A percentile compares a stretch with the other conserved stretches of the same genome.
Conservation (phyloP, 2,888 invertebrate genomes). For the Pegoplata infirma region DNA sequence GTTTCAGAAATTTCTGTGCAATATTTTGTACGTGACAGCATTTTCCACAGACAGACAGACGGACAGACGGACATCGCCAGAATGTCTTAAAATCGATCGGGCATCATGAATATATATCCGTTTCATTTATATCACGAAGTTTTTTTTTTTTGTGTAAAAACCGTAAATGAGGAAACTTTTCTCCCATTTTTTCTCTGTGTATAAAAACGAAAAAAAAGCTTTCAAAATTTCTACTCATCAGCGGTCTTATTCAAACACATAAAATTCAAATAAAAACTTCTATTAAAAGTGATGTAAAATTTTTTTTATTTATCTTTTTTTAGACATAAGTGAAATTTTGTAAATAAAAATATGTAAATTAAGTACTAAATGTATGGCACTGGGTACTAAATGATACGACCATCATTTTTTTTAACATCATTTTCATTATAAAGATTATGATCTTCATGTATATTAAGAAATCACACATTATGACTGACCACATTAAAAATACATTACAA, state of each 20-base stretch:
- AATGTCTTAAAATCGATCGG: too few species aligned
- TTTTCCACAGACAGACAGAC: too few species aligned
- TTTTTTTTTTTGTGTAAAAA: too few species aligned
- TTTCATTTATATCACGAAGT: too few species aligned
- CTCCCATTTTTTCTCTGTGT: not conserved
- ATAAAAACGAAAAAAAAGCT: not conserved
- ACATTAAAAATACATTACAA: not conserved
- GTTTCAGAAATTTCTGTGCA: too few species aligned
- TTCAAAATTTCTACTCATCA: not conserved
- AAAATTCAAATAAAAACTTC: not conserved
- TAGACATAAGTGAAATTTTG: not conserved
- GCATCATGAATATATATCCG: too few species aligned
- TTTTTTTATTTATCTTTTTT: not conserved
- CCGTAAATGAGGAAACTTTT: too few species aligned
- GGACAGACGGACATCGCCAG: too few species aligned
- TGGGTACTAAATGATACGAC: constrained; percentile 15
- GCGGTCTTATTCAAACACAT: not conserved
- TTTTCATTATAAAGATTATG: not conserved
- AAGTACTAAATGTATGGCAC: constrained; percentile 3
- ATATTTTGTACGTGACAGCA: too few species aligned
- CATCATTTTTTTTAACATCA: not conserved
- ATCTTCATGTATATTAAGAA: not conserved
- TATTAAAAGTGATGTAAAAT: constrained; percentile 1
- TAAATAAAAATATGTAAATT: constrained; percentile 13
- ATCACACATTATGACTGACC: not conserved